A percentile compares a stretch with the other conserved stretches of the same genome.
phyloP scores from a whole-genome alignment of 2,797 vertebrate genomes.

The Halcyon chelicuti region DNA sequence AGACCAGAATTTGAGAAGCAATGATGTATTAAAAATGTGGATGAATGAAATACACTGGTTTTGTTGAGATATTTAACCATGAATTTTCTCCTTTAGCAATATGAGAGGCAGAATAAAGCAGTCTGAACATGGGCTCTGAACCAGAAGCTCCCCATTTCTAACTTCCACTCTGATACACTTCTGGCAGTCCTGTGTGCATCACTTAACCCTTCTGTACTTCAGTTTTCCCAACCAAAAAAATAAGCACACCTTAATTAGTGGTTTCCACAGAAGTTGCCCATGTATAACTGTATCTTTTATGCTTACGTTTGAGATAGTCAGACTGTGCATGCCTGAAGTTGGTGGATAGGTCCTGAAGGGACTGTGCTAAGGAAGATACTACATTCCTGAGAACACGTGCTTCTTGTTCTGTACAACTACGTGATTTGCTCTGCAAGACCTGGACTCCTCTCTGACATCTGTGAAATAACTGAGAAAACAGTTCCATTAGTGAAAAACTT shows the following conservation, averaged over 20 bases:
- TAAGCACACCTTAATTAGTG: not conserved
- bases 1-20: not conserved
- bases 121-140: not conserved
- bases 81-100: not conserved
- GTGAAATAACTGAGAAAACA: constrained; percentile 91
- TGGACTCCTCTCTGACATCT: constrained; percentile 94
- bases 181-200: not conserved
- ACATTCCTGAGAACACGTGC: constrained; percentile 92
- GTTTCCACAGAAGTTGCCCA: not conserved
- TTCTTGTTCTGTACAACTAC: constrained; percentile 93
- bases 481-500: not conserved
- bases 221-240: not conserved
- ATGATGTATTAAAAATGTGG: not conserved
- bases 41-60: not conserved
- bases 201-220: not conserved
- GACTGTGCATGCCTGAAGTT: constrained; percentile 95
- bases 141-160: not conserved
- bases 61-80: not conserved
- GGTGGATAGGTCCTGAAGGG: constrained; percentile 93
- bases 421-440: constrained; percentile 87
- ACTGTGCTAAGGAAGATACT: constrained; percentile 93
- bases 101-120: not conserved
- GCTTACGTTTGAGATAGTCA: constrained; percentile 95
- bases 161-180: not conserved
- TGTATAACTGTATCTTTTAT: not conserved